Percentiles rank a stretch among this genome's conserved stretches.
phyloP scores from a whole-genome alignment of 1,140 invertebrate species.

The Aphelenchoides fujianensis region DNA sequence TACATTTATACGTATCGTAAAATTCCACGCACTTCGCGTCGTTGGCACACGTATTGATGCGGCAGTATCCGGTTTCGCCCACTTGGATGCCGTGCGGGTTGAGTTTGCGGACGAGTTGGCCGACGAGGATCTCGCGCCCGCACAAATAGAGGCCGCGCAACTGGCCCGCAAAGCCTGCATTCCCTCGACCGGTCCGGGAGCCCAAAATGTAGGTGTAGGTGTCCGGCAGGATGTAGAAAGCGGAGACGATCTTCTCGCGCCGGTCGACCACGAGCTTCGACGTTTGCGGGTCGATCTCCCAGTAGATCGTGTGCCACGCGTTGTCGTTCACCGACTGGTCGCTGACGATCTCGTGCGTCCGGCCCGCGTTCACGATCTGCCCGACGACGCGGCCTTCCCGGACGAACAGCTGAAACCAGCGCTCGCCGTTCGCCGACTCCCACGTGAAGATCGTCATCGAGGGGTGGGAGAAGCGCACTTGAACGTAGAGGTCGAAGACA shows the following conservation, averaged over 20 bases:
- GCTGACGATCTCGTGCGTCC: slow-evolving; percentile 47
- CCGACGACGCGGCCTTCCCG: slow-evolving; percentile 51
- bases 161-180: slow-evolving; percentile 57
- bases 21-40: slow-evolving; percentile 53
- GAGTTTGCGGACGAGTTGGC: slow-evolving; percentile 43
- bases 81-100: slow-evolving; percentile 45
- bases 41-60: slow-evolving; percentile 45
- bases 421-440: slow-evolving; percentile 53
- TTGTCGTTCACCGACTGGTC: slow-evolving; percentile 41
- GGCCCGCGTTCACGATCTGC: slow-evolving; percentile 50
- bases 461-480: slow-evolving; percentile 53
- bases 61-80: slow-evolving; percentile 52
- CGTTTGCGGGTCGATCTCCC: slow-evolving; percentile 47
- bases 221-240: slow-evolving; percentile 45
- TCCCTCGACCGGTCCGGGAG: slow-evolving; percentile 44
- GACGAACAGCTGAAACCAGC: slow-evolving; percentile 60
- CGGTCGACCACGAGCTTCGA: slow-evolving; percentile 48
- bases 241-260: slow-evolving; percentile 34
- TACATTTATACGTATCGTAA: slow-evolving; percentile 58
- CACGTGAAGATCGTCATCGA: slow-evolving; percentile 59
- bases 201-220: slow-evolving; percentile 52
- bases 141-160: slow-evolving; percentile 52
- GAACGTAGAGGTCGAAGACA: slow-evolving; percentile 55
- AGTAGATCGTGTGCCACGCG: slow-evolving; percentile 56
- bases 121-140: slow-evolving; percentile 44